phyloP scores from a whole-genome alignment of 2,113 vertebrate genomes.

The Ornithorhynchus anatinus region DNA sequence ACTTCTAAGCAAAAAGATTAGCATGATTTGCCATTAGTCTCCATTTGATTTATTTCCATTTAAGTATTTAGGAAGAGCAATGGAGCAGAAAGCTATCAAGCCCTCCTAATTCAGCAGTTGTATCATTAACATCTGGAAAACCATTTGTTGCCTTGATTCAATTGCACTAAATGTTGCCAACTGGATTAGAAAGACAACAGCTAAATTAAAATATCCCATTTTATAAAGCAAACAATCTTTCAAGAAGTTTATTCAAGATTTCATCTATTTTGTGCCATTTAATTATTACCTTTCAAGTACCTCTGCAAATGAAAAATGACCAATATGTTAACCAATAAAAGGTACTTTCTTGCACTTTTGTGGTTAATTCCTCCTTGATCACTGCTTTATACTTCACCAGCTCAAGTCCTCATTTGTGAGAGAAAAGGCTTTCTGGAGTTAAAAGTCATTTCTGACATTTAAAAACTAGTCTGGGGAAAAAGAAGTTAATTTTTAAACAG shows the following conservation, averaged over 20 bases:
- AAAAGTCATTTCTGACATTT: neutral
- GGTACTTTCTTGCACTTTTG: constrained; percentile 10
- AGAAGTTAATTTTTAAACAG: neutral
- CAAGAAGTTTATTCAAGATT: constrained; percentile 37
- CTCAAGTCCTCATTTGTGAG: neutral
- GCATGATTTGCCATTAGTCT: constrained; percentile 25
- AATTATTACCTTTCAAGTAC: constrained; percentile 23
- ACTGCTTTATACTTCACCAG: neutral
- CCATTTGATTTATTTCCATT: constrained; percentile 29
- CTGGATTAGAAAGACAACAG: constrained; percentile 43
- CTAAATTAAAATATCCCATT: constrained; percentile 51
- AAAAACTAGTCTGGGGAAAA: constrained; percentile 13
- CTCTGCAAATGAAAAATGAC: neutral
- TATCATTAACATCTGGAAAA: constrained; percentile 20
- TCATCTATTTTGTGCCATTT: constrained; percentile 29
- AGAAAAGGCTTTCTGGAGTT: neutral
- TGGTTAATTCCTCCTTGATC: neutral
- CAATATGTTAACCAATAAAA: neutral
- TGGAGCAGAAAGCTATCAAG: constrained; percentile 40
- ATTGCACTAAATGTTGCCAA: constrained; percentile 40
- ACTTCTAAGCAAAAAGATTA: constrained; percentile 15
- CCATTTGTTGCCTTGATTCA: constrained; percentile 16
- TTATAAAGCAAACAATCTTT: constrained; percentile 44
- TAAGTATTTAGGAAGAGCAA: constrained; percentile 42
- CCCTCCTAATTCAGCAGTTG: constrained; percentile 33